These are phyloP conservation scores for Rosalia funebris DNA, from an alignment of 2,888 invertebrate genomes.

Conservation along the genomic window DNA sequence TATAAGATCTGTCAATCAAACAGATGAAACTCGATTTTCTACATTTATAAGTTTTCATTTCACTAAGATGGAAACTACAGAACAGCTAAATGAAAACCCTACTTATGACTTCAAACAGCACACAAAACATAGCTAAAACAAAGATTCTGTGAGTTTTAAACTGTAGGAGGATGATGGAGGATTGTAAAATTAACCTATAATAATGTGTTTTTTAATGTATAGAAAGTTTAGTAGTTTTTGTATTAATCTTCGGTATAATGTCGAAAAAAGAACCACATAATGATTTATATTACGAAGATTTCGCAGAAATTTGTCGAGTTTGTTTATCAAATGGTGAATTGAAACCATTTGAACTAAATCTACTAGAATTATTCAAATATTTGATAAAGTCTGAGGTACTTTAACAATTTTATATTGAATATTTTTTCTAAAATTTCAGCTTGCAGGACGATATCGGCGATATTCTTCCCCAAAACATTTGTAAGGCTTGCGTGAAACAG, in stretches of 20 bases:
- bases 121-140: too few species aligned
- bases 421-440: neutral
- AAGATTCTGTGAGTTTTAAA: too few species aligned
- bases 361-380: conserved; percentile 3
- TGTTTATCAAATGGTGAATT: conserved; percentile 30
- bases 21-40: too few species aligned
- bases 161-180: too few species aligned
- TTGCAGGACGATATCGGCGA: conserved; percentile 8
- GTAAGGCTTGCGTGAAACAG: conserved; percentile 29
- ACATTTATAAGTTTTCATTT: too few species aligned
- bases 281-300: conserved; percentile 26
- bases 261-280: neutral
- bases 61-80: too few species aligned
- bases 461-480: conserved; percentile 33
- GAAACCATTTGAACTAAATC: conserved; percentile 25
- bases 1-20: too few species aligned
- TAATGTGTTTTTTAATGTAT: too few species aligned
- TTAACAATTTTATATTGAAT: neutral
- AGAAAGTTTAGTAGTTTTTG: too few species aligned
- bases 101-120: too few species aligned
- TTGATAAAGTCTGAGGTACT: conserved; percentile 6
- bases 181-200: too few species aligned
- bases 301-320: conserved; percentile 35
- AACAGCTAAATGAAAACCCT: too few species aligned
- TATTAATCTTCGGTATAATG: neutral